These are phyloP conservation scores for Phoeniculus purpureus DNA, from an alignment of 2,797 vertebrate genomes.

Conservation along the genomic window DNA sequence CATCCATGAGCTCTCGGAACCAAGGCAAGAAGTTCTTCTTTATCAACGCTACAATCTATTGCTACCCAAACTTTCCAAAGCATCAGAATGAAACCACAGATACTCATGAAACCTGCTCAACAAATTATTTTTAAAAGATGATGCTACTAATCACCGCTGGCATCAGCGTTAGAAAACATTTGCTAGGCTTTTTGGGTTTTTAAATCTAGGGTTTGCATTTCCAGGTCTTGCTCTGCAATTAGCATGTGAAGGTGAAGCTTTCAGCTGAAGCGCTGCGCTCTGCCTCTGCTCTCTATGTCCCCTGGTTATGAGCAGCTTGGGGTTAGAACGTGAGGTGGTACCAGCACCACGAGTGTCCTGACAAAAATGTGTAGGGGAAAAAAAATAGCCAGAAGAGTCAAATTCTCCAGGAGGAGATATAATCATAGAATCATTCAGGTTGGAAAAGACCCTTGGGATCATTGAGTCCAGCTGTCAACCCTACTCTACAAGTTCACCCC, in stretches of 20 bases:
- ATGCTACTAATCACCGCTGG: background rate
- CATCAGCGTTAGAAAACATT: background rate
- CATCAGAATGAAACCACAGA: conserved; percentile 50
- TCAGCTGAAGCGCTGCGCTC: background rate
- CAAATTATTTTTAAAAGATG: background rate
- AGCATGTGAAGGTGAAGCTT: background rate
- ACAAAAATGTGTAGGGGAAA: background rate
- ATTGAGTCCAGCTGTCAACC: too few species aligned
- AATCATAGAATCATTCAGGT: too few species aligned
- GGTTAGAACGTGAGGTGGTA: background rate
- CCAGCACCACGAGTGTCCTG: background rate
- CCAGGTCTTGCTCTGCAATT: background rate
- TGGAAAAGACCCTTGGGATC: too few species aligned
- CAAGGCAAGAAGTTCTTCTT: background rate
- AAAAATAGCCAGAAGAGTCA: background rate
- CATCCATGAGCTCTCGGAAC: background rate
- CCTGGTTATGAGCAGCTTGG: background rate
- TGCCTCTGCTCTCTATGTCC: background rate
- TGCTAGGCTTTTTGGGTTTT: background rate
- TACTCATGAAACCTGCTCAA: background rate
- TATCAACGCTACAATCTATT: background rate
- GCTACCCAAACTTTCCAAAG: conserved; percentile 44
- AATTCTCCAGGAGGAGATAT: background rate
- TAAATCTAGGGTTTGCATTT: background rate
- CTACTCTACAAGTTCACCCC: too few species aligned